phyloP scores from a whole-genome alignment of 2,888 invertebrate species.

The Isoperla grammatica region DNA sequence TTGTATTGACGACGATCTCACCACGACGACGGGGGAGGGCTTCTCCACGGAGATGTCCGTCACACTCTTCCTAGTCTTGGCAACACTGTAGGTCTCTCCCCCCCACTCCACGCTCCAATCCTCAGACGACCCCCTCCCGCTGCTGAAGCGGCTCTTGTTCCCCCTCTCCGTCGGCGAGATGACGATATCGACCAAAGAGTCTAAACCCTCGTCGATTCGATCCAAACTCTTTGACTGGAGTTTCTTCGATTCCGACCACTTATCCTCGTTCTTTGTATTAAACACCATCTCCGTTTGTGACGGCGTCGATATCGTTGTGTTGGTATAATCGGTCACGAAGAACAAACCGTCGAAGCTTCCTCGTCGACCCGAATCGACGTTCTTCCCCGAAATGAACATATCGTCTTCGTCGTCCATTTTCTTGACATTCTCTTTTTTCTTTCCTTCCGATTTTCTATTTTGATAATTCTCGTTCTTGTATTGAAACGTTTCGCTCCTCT shows the following conservation, averaged over 20 bases:
- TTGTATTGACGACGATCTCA: background rate
- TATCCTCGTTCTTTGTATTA: background rate
- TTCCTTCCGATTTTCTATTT: too few species aligned
- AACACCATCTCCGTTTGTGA: background rate
- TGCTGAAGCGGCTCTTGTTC: conserved; percentile 25
- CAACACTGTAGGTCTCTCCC: conserved; percentile 2
- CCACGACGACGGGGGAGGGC: background rate
- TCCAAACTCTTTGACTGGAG: conserved; percentile 65
- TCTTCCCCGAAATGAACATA: too few species aligned
- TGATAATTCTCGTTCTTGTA: conserved; percentile 35
- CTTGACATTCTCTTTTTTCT: too few species aligned
- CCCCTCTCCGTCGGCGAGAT: conserved; percentile 46
- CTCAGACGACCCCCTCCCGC: conserved; percentile 27
- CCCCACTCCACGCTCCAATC: conserved; percentile 32
- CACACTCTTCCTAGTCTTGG: conserved; percentile 13
- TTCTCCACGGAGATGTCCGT: conserved; percentile 19
- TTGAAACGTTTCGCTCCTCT: conserved; percentile 32
- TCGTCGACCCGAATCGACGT: too few species aligned
- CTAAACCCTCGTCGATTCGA: conserved; percentile 66
- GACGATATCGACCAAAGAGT: conserved; percentile 66
- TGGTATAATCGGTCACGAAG: conserved; percentile 38
- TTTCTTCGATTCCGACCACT: conserved; percentile 11
- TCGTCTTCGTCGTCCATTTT: too few species aligned
- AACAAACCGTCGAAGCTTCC: conserved; percentile 41
- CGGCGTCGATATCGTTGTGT: conserved; percentile 29